Evolutionary conservation across 37 sponge, comb jelly and placozoan genomes (phyloP).

Genomic region (Spongilla lacustris): DNA sequence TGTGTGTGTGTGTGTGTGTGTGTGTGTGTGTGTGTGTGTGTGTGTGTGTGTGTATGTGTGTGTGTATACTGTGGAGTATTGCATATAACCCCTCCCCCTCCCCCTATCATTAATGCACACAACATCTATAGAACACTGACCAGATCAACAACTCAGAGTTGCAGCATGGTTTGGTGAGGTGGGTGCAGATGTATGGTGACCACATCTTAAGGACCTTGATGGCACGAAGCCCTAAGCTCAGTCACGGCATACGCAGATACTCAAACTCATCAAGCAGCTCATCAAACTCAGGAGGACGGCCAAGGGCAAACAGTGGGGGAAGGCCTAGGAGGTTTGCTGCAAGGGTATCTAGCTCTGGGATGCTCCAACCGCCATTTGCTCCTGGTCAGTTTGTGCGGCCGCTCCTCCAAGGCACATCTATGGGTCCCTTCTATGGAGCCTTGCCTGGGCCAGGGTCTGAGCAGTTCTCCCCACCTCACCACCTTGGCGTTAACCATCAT

Average conservation of each 20-base stretch:
- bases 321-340: too few relatives aligned
- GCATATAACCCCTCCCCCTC: neutral
- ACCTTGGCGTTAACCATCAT: too few relatives aligned
- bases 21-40: neutral
- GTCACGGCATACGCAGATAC: constrained; percentile 20
- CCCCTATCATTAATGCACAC: neutral
- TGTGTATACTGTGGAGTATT: neutral
- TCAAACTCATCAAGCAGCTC: constrained; percentile 14
- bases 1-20: too few relatives aligned
- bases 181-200: constrained; percentile 78
- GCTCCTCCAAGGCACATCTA: too few relatives aligned
- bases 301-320: too few relatives aligned
- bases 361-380: constrained; percentile 13
- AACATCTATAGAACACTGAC: neutral
- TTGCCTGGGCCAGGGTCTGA: too few relatives aligned
- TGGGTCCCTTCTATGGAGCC: too few relatives aligned
- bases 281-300: too few relatives aligned
- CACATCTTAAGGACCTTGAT: constrained; percentile 74
- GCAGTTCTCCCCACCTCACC: too few relatives aligned
- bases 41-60: neutral
- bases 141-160: constrained; percentile 21
- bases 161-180: constrained; percentile 33
- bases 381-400: constrained; percentile 8
- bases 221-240: constrained; percentile 63
- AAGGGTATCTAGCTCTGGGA: constrained; percentile 1